Percentiles rank a stretch among this genome's conserved stretches.
Conservation (phyloP, 2,888 invertebrate genomes). For the Eucera pruinosa region DNA sequence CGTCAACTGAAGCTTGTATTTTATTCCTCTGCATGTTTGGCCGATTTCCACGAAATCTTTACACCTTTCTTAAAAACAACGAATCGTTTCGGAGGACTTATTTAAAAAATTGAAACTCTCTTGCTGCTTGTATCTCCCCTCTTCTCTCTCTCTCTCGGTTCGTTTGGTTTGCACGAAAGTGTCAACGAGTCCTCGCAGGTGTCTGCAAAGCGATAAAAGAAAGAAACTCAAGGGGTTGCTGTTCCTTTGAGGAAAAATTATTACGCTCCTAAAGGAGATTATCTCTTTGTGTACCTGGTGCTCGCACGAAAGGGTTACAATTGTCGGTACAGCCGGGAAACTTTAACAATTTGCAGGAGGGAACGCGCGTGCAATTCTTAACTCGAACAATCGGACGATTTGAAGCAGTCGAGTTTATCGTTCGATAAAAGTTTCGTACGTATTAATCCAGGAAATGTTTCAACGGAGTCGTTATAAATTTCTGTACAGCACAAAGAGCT, state of each 20-base stretch:
- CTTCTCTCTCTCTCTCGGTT: constrained; percentile 21
- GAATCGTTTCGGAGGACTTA: constrained; percentile 13
- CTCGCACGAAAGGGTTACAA: background rate
- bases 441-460: background rate
- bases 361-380: background rate
- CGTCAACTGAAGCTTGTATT: constrained; percentile 39
- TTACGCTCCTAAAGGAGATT: background rate
- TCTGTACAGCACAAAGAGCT: background rate
- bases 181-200: constrained; percentile 35
- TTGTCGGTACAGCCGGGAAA: background rate
- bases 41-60: constrained; percentile 3
- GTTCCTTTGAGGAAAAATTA: background rate
- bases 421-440: background rate
- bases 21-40: background rate
- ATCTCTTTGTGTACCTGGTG: background rate
- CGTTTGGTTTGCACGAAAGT: constrained; percentile 19
- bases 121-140: constrained; percentile 19
- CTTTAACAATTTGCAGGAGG: background rate
- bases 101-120: background rate
- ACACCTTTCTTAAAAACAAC: constrained; percentile 14
- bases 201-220: constrained; percentile 23
- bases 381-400: background rate
- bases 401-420: background rate
- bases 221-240: background rate
- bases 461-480: background rate